phyloP scores from a whole-genome alignment of 2,888 invertebrate genomes.

The Acronicta psi region DNA sequence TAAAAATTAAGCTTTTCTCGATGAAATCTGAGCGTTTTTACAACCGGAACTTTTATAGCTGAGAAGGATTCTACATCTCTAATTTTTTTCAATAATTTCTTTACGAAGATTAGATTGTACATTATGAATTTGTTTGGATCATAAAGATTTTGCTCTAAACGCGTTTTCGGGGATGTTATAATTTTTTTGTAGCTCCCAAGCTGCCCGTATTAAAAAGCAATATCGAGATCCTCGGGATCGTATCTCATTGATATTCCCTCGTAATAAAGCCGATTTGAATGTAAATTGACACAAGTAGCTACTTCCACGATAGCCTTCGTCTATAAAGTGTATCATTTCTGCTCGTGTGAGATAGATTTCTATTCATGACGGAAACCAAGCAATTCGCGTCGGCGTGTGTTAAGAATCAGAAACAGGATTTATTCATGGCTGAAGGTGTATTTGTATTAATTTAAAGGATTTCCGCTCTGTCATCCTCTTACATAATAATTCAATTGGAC shows the following conservation, averaged over 20 bases:
- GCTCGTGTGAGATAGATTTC: constrained; percentile 67
- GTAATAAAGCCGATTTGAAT: constrained; percentile 72
- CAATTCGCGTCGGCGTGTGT: constrained; percentile 45
- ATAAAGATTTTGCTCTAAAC: constrained; percentile 12
- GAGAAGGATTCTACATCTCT: constrained; percentile 4
- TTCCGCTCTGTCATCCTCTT: constrained; percentile 1
- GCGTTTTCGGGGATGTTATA: constrained; percentile 13
- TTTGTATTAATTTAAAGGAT: constrained; percentile 4
- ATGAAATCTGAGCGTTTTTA: constrained; percentile 35
- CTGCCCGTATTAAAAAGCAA: constrained; percentile 48
- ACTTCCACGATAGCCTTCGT: constrained; percentile 65
- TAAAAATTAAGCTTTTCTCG: constrained; percentile 42
- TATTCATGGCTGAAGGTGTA: constrained; percentile 18
- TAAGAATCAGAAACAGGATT: constrained; percentile 35
- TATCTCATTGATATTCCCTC: constrained; percentile 70
- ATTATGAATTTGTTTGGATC: constrained; percentile 8
- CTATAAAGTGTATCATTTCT: constrained; percentile 67
- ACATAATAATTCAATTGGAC: constrained; percentile 14
- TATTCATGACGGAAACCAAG: constrained; percentile 48
- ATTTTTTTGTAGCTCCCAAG: constrained; percentile 26
- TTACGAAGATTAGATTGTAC: constrained; percentile 21
- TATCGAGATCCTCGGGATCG: constrained; percentile 52
- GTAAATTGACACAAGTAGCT: constrained; percentile 72
- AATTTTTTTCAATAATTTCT: constrained; percentile 16
- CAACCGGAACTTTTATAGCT: constrained; percentile 23